phyloP scores from a whole-genome alignment of 2,888 invertebrate genomes.

The Aquatica leii region DNA sequence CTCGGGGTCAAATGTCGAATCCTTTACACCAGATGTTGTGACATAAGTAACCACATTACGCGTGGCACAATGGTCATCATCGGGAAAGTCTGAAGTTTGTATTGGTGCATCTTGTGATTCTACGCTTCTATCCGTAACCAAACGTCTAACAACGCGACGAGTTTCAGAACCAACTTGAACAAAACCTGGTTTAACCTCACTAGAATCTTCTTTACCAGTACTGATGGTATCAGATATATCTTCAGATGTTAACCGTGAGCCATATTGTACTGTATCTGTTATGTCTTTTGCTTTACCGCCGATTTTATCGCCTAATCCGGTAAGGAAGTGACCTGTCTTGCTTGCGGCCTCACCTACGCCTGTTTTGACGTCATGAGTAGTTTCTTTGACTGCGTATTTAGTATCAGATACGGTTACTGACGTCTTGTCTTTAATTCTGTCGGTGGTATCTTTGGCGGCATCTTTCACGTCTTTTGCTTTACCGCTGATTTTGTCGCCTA shows the following conservation, averaged over 20 bases:
- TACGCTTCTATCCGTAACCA: slow-evolving; percentile 32
- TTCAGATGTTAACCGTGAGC: slow-evolving; percentile 3
- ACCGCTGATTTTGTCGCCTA: slow-evolving; percentile 34
- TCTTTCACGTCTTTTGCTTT: slow-evolving; percentile 26
- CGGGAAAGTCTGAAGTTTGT: not conserved
- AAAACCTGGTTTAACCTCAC: slow-evolving; percentile 22
- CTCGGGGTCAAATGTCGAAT: no score
- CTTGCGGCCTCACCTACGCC: slow-evolving; percentile 26
- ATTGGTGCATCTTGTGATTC: slow-evolving; percentile 29
- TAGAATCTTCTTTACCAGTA: slow-evolving; percentile 24
- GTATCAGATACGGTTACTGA: not conserved
- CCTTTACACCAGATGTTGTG: not conserved
- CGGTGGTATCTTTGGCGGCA: not conserved
- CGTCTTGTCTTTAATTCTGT: slow-evolving; percentile 15
- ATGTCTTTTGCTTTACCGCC: slow-evolving; percentile 30
- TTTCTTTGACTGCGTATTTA: slow-evolving; percentile 12
- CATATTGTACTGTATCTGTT: slow-evolving; percentile 6
- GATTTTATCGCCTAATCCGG: slow-evolving; percentile 30
- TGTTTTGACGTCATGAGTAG: not conserved
- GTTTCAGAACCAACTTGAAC: slow-evolving; percentile 27
- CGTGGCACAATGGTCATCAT: not conserved
- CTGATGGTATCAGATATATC: not conserved
- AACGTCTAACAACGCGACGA: slow-evolving; percentile 32
- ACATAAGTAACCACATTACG: not conserved
- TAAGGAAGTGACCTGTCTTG: slow-evolving; percentile 37